These are phyloP conservation scores for Gortyna flavago DNA, from an alignment of 2,888 invertebrate genomes.

Conservation along the genomic window DNA sequence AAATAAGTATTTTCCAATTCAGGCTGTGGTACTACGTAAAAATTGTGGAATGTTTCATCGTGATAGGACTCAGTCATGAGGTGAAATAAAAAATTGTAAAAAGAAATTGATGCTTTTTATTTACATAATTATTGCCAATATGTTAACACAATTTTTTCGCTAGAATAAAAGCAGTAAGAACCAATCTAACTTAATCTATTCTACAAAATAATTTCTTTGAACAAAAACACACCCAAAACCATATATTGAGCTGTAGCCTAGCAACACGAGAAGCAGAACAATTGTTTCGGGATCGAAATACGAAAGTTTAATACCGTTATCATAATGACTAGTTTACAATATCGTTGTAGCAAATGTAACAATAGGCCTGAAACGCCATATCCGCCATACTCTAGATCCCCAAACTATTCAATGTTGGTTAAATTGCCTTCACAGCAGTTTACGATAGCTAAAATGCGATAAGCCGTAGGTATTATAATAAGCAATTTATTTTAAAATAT, in stretches of 20 bases:
- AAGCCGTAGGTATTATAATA: slow-evolving; percentile 74
- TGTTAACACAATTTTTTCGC: slow-evolving; percentile 28
- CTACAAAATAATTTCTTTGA: slow-evolving; percentile 28
- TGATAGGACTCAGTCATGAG: slow-evolving; percentile 42
- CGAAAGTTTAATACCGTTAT: slow-evolving; percentile 67
- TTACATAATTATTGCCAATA: slow-evolving; percentile 52
- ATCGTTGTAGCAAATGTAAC: slow-evolving; percentile 67
- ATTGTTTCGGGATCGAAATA: slow-evolving; percentile 60
- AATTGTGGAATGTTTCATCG: slow-evolving; percentile 42
- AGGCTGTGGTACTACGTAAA: slow-evolving; percentile 13
- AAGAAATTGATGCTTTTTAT: slow-evolving; percentile 36
- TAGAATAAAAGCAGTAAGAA: slow-evolving; percentile 9
- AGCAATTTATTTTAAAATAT: slow-evolving; percentile 78
- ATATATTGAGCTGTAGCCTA: slow-evolving; percentile 28
- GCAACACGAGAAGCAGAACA: slow-evolving; percentile 46
- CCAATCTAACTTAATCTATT: slow-evolving; percentile 7
- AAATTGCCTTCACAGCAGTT: slow-evolving; percentile 78
- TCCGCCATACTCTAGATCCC: slow-evolving; percentile 70
- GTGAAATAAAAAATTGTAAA: slow-evolving; percentile 31
- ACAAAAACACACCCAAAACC: slow-evolving; percentile 40
- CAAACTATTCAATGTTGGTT: slow-evolving; percentile 76
- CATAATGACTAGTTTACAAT: slow-evolving; percentile 69
- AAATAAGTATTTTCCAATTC: slow-evolving; percentile 50
- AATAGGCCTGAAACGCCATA: slow-evolving; percentile 69
- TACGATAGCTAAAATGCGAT: slow-evolving; percentile 74